Conservation (phyloP, 1,140 invertebrate genomes). For the Drosophila albomicans region DNA sequence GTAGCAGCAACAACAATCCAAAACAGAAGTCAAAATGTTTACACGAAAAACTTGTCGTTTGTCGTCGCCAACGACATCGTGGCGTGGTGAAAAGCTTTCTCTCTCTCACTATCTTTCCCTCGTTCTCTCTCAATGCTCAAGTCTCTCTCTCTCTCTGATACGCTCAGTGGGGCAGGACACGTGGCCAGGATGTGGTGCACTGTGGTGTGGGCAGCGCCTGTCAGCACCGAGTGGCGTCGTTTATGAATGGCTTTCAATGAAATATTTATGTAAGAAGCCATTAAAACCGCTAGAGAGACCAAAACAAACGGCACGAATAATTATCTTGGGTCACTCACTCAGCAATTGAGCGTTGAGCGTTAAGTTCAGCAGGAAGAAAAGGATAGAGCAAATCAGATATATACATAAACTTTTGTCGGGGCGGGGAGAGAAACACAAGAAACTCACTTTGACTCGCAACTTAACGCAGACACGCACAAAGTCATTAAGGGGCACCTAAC, state of each 20-base stretch:
- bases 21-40: conserved; percentile 54
- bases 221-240: conserved; percentile 54
- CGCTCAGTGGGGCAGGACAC: conserved; percentile 43
- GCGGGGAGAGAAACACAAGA: neutral
- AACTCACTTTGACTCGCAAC: conserved; percentile 11
- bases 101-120: conserved; percentile 16
- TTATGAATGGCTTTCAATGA: conserved; percentile 79
- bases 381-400: neutral
- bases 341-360: neutral
- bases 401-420: conserved; percentile 5
- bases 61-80: neutral
- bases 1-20: conserved; percentile 35
- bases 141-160: conserved; percentile 1
- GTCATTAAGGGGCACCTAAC: conserved; percentile 29
- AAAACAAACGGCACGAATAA: conserved; percentile 34
- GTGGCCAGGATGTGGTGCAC: conserved; percentile 49
- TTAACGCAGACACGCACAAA: conserved; percentile 26
- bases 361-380: neutral
- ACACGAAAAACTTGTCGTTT: conserved; percentile 43
- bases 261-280: conserved; percentile 78
- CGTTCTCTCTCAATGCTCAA: conserved; percentile 6
- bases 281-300: conserved; percentile 50
- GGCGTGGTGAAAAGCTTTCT: conserved; percentile 73
- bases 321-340: conserved; percentile 28
- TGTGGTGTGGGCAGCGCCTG: conserved; percentile 50